Evolutionary conservation across 2,888 invertebrate genomes (phyloP).

Genomic region (Sepioteuthis lessoniana): DNA sequence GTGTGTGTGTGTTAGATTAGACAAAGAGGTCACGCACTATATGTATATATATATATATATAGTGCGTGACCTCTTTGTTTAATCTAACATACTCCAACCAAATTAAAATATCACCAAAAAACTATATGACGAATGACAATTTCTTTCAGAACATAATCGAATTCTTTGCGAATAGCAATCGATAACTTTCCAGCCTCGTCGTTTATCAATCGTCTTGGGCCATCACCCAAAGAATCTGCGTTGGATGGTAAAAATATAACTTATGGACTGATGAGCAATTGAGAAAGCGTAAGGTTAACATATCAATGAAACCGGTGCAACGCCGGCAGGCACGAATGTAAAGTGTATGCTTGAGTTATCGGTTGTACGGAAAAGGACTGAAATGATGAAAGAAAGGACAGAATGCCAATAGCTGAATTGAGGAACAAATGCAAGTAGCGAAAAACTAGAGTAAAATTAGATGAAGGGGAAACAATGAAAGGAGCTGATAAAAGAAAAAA

Average conservation of each 20-base stretch:
- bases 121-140: background rate
- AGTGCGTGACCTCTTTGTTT: background rate
- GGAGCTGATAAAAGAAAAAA: background rate
- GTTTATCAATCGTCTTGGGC: background rate
- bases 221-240: background rate
- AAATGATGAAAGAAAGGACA: background rate
- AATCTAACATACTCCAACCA: background rate
- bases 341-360: background rate
- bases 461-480: background rate
- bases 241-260: background rate
- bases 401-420: background rate
- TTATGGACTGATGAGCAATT: background rate
- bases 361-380: background rate
- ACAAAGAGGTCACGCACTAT: too few species aligned
- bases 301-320: background rate
- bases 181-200: background rate
- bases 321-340: background rate
- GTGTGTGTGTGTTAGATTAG: too few species aligned
- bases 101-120: too few species aligned
- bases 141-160: background rate
- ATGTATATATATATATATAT: background rate
- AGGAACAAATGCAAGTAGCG: background rate
- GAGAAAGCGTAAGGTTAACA: background rate
- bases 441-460: background rate
- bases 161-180: background rate